Conservation (phyloP, 1,140 invertebrate species). For the Tetranychus urticae region DNA sequence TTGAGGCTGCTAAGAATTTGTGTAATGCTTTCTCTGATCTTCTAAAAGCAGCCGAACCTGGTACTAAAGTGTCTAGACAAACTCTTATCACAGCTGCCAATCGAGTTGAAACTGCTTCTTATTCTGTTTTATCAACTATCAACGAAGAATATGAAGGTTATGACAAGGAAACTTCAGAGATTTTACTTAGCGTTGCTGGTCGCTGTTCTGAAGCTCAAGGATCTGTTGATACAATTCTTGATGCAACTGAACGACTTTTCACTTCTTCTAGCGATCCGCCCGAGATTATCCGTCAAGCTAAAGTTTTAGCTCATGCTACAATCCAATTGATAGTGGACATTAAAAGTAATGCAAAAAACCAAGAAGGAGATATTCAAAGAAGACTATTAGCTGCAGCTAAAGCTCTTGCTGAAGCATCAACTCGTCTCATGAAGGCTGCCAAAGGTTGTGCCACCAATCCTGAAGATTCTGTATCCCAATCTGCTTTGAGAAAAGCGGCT, state of each 20-base stretch:
- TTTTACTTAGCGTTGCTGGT: conserved; percentile 42
- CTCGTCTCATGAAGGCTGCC: conserved; percentile 73
- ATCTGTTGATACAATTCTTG: conserved; percentile 65
- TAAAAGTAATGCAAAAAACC: conserved; percentile 67
- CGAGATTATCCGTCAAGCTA: conserved; percentile 84
- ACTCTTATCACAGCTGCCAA: conserved; percentile 78
- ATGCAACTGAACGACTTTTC: conserved; percentile 66
- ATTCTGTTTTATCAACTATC: conserved; percentile 75
- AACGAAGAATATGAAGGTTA: conserved; percentile 55
- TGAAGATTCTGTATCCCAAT: conserved; percentile 55
- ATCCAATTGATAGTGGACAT: conserved; percentile 26
- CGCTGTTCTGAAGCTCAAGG: conserved; percentile 23
- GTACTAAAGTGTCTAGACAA: conserved; percentile 71
- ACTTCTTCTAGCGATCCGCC: conserved; percentile 53
- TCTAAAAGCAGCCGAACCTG: conserved; percentile 75
- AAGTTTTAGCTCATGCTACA: conserved; percentile 44
- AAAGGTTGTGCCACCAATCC: conserved; percentile 65
- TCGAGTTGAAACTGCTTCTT: conserved; percentile 80
- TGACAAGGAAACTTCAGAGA: conserved; percentile 35
- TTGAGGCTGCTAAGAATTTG: conserved; percentile 73
- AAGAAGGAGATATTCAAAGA: conserved; percentile 68
- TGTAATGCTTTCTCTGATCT: conserved; percentile 85
- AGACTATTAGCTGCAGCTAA: conserved; percentile 74
- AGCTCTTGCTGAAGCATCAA: conserved; percentile 78
- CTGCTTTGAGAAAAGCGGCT: conserved; percentile 56